phyloP scores from a whole-genome alignment of 2,888 invertebrate species.

The Polia nebulosa region DNA sequence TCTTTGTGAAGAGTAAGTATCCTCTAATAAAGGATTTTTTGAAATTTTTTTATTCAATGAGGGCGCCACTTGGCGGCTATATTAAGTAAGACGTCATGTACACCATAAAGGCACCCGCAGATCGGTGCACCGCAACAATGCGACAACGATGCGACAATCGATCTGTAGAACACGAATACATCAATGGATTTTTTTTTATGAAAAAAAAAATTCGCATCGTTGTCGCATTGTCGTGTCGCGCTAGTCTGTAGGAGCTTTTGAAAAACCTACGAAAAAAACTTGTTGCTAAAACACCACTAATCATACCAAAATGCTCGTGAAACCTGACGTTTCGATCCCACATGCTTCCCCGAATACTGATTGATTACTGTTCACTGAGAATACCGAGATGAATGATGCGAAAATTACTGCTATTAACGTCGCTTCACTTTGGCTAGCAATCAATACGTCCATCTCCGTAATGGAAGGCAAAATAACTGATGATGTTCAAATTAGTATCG shows the following conservation, averaged over 20 bases:
- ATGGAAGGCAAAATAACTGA: conserved; percentile 34
- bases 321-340: neutral
- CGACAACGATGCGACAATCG: too few relatives aligned
- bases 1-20: too few relatives aligned
- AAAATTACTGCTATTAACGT: conserved; percentile 58
- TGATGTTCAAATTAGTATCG: conserved; percentile 38
- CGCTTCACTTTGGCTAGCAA: conserved; percentile 35
- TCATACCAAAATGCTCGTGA: neutral
- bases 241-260: too few relatives aligned
- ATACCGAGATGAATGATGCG: conserved; percentile 46
- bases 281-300: neutral
- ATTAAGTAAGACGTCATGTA: neutral
- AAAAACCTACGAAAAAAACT: neutral
- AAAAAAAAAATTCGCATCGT: neutral
- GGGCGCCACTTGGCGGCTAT: too few relatives aligned
- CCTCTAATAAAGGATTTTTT: too few relatives aligned
- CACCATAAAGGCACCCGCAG: neutral
- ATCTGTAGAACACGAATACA: neutral
- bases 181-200: neutral
- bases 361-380: conserved; percentile 49
- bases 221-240: neutral
- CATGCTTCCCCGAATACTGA: conserved; percentile 8
- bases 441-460: conserved; percentile 42
- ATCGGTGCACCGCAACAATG: neutral
- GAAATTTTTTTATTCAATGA: too few relatives aligned